A percentile compares a stretch with the other conserved stretches of the same genome.
Conservation (phyloP, 2,797 vertebrate genomes). For the Gila robusta region DNA sequence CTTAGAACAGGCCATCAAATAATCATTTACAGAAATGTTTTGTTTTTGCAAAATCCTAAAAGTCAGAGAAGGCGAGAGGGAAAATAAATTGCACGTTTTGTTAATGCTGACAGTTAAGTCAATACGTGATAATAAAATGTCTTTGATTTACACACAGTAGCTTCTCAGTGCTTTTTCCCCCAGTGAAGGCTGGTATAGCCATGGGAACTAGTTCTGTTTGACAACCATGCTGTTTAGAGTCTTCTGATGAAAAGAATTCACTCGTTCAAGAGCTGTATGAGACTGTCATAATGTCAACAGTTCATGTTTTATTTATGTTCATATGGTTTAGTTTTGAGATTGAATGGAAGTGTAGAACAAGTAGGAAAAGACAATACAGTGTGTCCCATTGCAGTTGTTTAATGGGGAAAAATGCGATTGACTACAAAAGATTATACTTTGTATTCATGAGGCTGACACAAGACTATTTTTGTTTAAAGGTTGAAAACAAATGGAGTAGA, state of each 20-base stretch:
- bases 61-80: not conserved
- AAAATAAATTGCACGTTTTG: not conserved
- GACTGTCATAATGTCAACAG: not conserved
- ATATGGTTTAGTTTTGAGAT: not conserved
- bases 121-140: not conserved
- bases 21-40: not conserved
- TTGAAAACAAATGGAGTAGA: conserved; percentile 61
- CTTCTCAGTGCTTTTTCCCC: not conserved
- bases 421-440: not conserved
- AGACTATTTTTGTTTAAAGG: conserved; percentile 78
- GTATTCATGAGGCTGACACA: not conserved
- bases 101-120: not conserved
- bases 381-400: not conserved
- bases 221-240: not conserved
- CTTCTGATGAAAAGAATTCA: not conserved
- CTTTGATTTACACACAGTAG: not conserved
- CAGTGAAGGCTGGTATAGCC: not conserved
- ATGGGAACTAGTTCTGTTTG: not conserved
- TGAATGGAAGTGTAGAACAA: not conserved
- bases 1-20: not conserved
- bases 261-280: not conserved
- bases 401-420: not conserved
- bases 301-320: not conserved
- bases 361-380: not conserved
- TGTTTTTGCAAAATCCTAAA: not conserved